Percentiles rank a stretch among this genome's conserved stretches.
These are phyloP conservation scores for Tetragonisca angustula DNA, from an alignment of 2,888 invertebrate genomes.

Conservation along the genomic window DNA sequence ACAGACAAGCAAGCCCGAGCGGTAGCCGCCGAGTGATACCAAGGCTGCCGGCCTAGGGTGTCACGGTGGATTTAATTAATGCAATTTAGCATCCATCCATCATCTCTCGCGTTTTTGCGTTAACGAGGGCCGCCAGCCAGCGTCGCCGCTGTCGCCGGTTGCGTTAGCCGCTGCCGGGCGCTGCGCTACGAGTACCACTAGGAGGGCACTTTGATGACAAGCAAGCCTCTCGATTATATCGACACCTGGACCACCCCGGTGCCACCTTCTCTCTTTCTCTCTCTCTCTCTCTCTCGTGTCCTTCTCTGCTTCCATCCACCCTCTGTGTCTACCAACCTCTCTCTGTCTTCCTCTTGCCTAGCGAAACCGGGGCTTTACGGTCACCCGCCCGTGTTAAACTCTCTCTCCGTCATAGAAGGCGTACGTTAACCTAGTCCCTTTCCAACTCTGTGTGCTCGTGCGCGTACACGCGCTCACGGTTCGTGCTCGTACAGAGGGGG, in stretches of 20 bases:
- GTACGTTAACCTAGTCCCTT: conserved; percentile 53
- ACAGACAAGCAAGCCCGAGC: conserved; percentile 71
- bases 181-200: conserved; percentile 52
- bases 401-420: conserved; percentile 53
- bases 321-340: not conserved
- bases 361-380: conserved; percentile 67
- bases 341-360: conserved; percentile 51
- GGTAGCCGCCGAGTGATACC: conserved; percentile 76
- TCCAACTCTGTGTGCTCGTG: not conserved
- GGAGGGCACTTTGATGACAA: conserved; percentile 78
- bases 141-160: conserved; percentile 45
- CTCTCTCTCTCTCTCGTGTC: not conserved
- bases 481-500: conserved; percentile 4
- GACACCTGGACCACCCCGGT: conserved; percentile 76
- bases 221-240: conserved; percentile 79
- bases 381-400: conserved; percentile 73
- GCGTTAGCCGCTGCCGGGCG: conserved; percentile 15
- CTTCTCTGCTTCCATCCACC: not conserved
- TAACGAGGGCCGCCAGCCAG: conserved; percentile 77
- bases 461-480: not conserved
- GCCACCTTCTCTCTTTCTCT: conserved; percentile 17
- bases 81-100: conserved; percentile 84
- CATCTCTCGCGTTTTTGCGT: conserved; percentile 82
- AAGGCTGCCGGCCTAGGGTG: conserved; percentile 75
- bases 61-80: conserved; percentile 83